phyloP scores from a whole-genome alignment of 2,888 invertebrate genomes.

The Boloria selene region DNA sequence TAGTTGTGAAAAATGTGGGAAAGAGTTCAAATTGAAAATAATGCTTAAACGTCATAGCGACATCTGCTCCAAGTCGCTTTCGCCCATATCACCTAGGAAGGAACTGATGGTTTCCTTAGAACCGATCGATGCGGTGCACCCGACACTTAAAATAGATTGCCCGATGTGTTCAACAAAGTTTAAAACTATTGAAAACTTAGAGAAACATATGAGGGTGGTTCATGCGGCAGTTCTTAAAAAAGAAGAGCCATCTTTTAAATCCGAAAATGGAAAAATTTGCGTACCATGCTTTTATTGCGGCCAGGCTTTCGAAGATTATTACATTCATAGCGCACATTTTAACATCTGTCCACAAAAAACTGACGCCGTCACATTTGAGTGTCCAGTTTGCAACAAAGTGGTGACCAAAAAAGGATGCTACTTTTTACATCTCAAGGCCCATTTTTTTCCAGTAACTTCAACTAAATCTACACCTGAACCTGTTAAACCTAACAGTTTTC shows the following conservation, averaged over 20 bases:
- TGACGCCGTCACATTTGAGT: constrained; percentile 50
- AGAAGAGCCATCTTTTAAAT: constrained; percentile 31
- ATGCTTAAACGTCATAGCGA: constrained; percentile 74
- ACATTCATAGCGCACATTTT: constrained; percentile 61
- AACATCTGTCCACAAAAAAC: constrained; percentile 55
- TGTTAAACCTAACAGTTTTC: constrained; percentile 39
- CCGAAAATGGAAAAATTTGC: constrained; percentile 43
- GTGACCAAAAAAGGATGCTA: constrained; percentile 55
- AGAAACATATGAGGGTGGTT: constrained; percentile 67
- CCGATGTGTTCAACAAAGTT: constrained; percentile 66
- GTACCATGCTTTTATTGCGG: constrained; percentile 68
- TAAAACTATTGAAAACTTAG: constrained; percentile 63
- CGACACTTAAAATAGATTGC: constrained; percentile 52
- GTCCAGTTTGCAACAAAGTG: constrained; percentile 61
- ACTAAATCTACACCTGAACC: constrained; percentile 21
- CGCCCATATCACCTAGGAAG: constrained; percentile 52
- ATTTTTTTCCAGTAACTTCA: constrained; percentile 52
- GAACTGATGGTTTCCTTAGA: constrained; percentile 64
- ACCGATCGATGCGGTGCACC: constrained; percentile 57
- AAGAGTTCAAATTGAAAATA: constrained; percentile 73
- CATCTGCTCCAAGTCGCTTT: constrained; percentile 49
- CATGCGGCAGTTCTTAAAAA: constrained; percentile 62
- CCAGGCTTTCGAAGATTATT: constrained; percentile 60
- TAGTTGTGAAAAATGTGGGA: constrained; percentile 66
- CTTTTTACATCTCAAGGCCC: constrained; percentile 61